Conservation (phyloP, 37 sponge, comb jelly and placozoan genomes). For the Petrosia ficiformis region DNA sequence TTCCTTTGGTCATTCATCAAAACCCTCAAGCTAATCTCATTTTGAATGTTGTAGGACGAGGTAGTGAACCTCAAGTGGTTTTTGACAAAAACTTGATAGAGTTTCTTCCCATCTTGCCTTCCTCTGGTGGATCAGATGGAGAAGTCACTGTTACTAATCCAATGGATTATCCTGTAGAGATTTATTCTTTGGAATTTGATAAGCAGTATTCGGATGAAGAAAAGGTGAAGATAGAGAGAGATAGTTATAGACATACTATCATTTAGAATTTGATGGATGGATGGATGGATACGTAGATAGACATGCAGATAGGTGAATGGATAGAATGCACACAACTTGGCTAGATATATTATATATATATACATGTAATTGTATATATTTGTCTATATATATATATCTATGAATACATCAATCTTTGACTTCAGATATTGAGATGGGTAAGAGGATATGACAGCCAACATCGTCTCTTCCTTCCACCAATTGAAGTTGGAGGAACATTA, state of each 20-base stretch:
- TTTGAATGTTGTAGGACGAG: conserved; percentile 67
- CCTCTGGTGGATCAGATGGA: conserved; percentile 60
- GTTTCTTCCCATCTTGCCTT: conserved; percentile 88
- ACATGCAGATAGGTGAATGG: not conserved
- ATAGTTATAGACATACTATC: no score
- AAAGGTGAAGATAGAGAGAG: conserved; percentile 42
- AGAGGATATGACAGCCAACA: conserved; percentile 71
- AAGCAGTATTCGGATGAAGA: conserved; percentile 90
- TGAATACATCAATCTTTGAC: not conserved
- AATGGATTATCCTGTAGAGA: conserved; percentile 82
- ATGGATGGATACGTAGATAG: not conserved
- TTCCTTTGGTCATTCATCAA: conserved; percentile 74
- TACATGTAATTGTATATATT: conserved; percentile 9
- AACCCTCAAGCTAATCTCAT: conserved; percentile 48
- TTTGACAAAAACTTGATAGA: conserved; percentile 77
- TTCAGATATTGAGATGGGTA: conserved; percentile 70
- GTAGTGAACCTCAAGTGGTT: conserved; percentile 82
- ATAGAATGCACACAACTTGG: not conserved
- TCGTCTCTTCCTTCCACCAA: conserved; percentile 81
- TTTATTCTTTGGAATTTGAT: conserved; percentile 96
- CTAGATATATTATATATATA: not conserved
- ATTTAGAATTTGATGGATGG: not conserved
- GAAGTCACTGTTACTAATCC: conserved; percentile 86
- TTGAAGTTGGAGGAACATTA: conserved; percentile 63
- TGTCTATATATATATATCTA: not conserved